phyloP scores from a whole-genome alignment of 2,113 vertebrate genomes.

The Rana temporaria region DNA sequence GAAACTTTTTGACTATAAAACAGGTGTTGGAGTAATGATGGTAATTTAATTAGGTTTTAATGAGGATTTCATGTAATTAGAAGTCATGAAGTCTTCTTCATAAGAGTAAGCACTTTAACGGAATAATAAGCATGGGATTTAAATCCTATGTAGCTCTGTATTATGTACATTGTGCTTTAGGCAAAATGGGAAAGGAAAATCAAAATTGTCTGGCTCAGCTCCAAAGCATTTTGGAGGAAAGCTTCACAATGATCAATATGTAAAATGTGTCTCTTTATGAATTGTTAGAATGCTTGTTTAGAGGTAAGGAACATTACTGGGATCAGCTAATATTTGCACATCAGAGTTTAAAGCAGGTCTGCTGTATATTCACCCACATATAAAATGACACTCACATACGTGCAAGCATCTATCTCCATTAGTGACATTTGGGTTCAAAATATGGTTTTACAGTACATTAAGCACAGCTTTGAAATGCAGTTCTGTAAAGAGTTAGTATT shows the following conservation, averaged over 20 bases:
- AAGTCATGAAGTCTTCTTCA: conserved; percentile 53
- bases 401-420: neutral
- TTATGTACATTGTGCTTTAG: conserved; percentile 31
- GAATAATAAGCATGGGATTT: conserved; percentile 56
- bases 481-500: too few species aligned
- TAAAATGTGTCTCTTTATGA: conserved; percentile 7
- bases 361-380: neutral
- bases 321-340: neutral
- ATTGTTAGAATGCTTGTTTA: neutral
- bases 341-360: too few species aligned
- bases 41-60: conserved; percentile 58
- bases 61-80: conserved; percentile 58
- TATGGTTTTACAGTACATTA: neutral
- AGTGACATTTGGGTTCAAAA: neutral
- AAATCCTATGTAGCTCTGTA: conserved; percentile 37
- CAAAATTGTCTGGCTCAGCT: conserved; percentile 7
- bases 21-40: conserved; percentile 55
- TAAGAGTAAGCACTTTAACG: conserved; percentile 50
- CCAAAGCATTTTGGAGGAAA: conserved; percentile 12
- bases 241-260: conserved; percentile 2
- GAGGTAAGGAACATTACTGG: neutral
- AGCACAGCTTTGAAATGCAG: too few species aligned
- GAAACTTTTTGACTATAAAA: conserved; percentile 54
- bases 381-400: neutral
- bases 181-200: conserved; percentile 8